phyloP scores from a whole-genome alignment of 1,140 invertebrate genomes.

The Melitaea cinxia region DNA sequence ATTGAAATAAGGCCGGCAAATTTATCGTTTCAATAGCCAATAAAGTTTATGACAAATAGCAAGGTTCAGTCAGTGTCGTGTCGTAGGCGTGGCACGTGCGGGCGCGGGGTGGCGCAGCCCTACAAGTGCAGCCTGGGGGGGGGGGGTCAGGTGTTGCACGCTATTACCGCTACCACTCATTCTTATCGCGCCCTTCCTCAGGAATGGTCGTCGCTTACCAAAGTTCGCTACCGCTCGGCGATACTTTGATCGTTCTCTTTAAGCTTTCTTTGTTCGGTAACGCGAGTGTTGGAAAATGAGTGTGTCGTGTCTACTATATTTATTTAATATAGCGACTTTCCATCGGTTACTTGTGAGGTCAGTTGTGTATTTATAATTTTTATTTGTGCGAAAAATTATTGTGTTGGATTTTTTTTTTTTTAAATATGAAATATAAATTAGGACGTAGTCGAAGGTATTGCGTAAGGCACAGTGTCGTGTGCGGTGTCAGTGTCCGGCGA shows the following conservation, averaged over 20 bases:
- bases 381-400: not conserved
- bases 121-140: constrained; percentile 64
- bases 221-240: not conserved
- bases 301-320: constrained; percentile 26
- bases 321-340: constrained; percentile 10
- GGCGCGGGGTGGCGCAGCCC: constrained; percentile 56
- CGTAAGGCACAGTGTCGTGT: constrained; percentile 26
- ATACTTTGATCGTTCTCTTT: constrained; percentile 30
- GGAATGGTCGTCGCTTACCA: constrained; percentile 37
- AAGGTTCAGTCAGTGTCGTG: constrained; percentile 34
- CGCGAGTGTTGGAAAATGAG: constrained; percentile 31
- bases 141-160: constrained; percentile 68
- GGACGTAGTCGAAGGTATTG: constrained; percentile 1
- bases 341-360: constrained; percentile 6
- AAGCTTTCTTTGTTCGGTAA: constrained; percentile 11
- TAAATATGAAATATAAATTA: not conserved
- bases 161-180: constrained; percentile 49
- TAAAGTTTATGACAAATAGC: constrained; percentile 40
- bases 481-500: constrained; percentile 30
- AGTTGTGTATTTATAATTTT: not conserved
- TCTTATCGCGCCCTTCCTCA: constrained; percentile 45
- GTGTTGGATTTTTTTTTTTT: not conserved
- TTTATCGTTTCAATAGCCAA: constrained; percentile 33
- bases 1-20: constrained; percentile 9
- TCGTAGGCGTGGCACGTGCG: constrained; percentile 63